Evolutionary conservation across 1,140 invertebrate genomes (phyloP).

Genomic region (Cyrtorhinus lividipennis): DNA sequence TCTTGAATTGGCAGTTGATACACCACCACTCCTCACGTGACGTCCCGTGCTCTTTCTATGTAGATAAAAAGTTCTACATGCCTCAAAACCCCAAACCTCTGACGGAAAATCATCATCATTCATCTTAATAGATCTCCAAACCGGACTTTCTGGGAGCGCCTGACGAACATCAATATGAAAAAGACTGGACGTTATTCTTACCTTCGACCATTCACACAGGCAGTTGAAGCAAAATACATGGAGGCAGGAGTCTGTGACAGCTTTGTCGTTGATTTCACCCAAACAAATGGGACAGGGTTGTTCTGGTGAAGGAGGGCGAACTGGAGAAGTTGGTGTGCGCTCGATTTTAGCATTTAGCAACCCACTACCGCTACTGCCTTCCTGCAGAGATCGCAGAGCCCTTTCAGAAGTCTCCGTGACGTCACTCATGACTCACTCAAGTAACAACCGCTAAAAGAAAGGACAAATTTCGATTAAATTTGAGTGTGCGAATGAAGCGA

Average conservation of each 20-base stretch:
- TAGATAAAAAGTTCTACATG: too few species aligned
- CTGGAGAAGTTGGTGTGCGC: background rate
- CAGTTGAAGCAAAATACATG: slow-evolving; percentile 91
- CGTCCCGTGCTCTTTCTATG: too few species aligned
- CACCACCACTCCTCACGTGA: too few species aligned
- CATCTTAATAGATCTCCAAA: too few species aligned
- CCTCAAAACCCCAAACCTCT: too few species aligned
- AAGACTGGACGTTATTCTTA: too few species aligned
- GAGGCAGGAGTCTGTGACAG: slow-evolving; percentile 78
- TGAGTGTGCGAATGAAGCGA: too few species aligned
- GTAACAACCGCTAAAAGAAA: background rate
- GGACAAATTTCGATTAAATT: too few species aligned
- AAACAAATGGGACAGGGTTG: slow-evolving; percentile 85
- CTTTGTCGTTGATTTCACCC: slow-evolving; percentile 68
- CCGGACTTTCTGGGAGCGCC: too few species aligned
- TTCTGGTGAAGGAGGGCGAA: slow-evolving; percentile 43
- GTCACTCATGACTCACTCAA: background rate
- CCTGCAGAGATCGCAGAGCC: background rate
- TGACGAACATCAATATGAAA: too few species aligned
- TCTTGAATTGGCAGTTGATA: too few species aligned
- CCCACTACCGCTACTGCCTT: background rate
- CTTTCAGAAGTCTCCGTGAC: background rate
- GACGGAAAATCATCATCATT: too few species aligned
- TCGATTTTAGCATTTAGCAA: background rate
- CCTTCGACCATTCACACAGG: slow-evolving; percentile 84